These are phyloP conservation scores for Dryoscopus gambensis DNA, from an alignment of 2,113 vertebrate genomes.

Conservation along the genomic window DNA sequence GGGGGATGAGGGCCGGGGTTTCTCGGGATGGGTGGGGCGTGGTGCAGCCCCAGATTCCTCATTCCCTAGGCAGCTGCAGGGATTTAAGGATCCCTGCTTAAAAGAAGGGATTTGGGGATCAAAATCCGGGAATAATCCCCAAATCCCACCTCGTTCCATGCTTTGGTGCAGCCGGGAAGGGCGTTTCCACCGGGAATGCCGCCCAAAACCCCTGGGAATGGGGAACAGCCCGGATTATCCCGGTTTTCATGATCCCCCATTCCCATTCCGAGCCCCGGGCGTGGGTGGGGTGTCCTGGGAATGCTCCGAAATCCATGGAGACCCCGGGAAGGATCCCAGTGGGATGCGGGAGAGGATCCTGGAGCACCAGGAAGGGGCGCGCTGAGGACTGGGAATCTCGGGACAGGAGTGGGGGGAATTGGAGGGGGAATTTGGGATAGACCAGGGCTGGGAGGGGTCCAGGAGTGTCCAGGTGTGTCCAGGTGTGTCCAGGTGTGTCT, in stretches of 20 bases:
- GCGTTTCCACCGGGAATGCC: not conserved
- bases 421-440: not conserved
- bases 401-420: rapidly evolving
- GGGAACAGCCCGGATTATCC: not conserved
- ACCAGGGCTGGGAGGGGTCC: not conserved
- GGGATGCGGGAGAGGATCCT: not conserved
- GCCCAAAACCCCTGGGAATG: not conserved
- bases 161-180: not conserved
- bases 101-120: not conserved
- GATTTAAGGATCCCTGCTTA: not conserved
- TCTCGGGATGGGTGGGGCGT: not conserved
- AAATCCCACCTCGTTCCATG: rapidly evolving
- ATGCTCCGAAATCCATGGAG: not conserved
- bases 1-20: not conserved
- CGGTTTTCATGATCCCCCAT: not conserved
- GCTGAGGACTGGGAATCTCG: not conserved
- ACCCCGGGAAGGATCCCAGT: not conserved
- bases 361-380: not conserved
- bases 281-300: not conserved
- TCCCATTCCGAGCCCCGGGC: not conserved
- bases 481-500: too few species aligned
- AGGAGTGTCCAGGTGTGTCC: not conserved
- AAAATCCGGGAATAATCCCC: not conserved
- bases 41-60: not conserved
- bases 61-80: not conserved